These are phyloP conservation scores for Spilosoma lubricipeda DNA, from an alignment of 2,888 invertebrate species.

Conservation along the genomic window DNA sequence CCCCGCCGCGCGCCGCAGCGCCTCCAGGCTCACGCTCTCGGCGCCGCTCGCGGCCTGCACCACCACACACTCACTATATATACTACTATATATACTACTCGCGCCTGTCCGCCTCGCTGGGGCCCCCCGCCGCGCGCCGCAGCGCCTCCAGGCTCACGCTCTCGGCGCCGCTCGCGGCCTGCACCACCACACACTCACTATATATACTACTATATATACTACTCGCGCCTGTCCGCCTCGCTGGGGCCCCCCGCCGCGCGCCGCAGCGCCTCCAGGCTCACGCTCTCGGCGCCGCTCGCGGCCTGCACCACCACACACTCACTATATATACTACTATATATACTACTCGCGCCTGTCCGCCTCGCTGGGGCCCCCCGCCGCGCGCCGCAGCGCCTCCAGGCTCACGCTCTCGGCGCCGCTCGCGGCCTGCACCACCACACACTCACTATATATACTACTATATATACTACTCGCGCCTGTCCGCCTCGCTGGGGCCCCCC, in stretches of 20 bases:
- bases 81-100: no score
- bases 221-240: conserved; percentile 89
- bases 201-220: no score
- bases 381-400: conserved; percentile 96
- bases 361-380: conserved; percentile 92
- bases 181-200: conserved; percentile 15
- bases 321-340: no score
- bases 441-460: no score
- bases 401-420: conserved; percentile 95
- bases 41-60: conserved; percentile 90
- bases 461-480: conserved; percentile 89
- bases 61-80: no score
- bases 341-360: conserved; percentile 89
- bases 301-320: conserved; percentile 51
- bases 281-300: conserved; percentile 93
- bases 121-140: conserved; percentile 94
- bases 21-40: conserved; percentile 95
- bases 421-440: conserved; percentile 74
- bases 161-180: conserved; percentile 91
- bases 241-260: conserved; percentile 92
- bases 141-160: conserved; percentile 97
- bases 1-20: conserved; percentile 94
- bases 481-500: conserved; percentile 90
- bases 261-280: conserved; percentile 97
- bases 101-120: conserved; percentile 89